Evolutionary conservation across 2,113 vertebrate genomes (phyloP).

Genomic region (Collichthys lucidus): DNA sequence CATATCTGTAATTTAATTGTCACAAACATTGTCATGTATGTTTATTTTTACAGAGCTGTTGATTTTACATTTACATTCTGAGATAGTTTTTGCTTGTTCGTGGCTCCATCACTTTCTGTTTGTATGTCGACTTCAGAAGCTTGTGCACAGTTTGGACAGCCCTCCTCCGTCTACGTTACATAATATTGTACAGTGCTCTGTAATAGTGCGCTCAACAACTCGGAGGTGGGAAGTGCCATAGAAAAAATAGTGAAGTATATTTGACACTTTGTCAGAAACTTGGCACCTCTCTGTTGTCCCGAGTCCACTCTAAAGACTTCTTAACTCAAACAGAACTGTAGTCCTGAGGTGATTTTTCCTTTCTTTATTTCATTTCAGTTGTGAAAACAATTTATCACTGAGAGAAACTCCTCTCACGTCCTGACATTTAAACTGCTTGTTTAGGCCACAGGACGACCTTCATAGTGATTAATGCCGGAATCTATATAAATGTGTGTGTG

Average conservation of each 20-base stretch:
- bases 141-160: neutral
- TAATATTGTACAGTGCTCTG: neutral
- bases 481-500: neutral
- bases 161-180: neutral
- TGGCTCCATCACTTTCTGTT: neutral
- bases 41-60: slow-evolving; percentile 57
- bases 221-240: neutral
- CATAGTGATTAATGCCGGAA: no score
- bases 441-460: neutral
- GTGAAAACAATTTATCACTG: no score
- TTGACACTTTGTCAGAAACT: neutral
- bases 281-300: neutral
- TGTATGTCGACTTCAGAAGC: neutral
- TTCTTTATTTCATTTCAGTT: neutral
- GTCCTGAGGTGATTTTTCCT: neutral
- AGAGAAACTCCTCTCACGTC: no score
- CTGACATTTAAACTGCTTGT: neutral
- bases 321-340: neutral
- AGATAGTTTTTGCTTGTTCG: slow-evolving; percentile 11
- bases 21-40: slow-evolving; percentile 19
- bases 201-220: slow-evolving; percentile 4
- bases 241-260: neutral
- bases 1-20: slow-evolving; percentile 74
- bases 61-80: slow-evolving; percentile 36
- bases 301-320: neutral